A percentile compares a stretch with the other conserved stretches of the same genome.
Conservation (phyloP, 1,140 invertebrate species). For the Atta texana region DNA sequence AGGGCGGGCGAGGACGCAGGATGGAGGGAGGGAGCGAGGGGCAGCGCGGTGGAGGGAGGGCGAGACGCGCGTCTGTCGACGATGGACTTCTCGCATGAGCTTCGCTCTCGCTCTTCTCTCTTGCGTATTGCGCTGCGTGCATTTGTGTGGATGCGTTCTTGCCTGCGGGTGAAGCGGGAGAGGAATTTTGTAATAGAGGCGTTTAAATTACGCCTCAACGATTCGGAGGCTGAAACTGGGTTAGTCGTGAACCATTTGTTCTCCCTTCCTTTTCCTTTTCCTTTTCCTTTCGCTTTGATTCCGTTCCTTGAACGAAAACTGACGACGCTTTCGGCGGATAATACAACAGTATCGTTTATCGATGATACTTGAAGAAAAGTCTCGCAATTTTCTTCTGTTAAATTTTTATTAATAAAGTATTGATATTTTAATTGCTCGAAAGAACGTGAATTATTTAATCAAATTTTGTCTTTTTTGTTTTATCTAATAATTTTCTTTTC, state of each 20-base stretch:
- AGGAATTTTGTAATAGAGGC: slow-evolving; percentile 56
- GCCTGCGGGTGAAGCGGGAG: background rate
- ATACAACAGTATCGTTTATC: too few relatives aligned
- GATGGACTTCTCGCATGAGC: slow-evolving; percentile 16
- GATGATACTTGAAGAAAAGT: background rate
- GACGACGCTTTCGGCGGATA: background rate
- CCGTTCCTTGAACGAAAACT: background rate
- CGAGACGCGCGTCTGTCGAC: slow-evolving; percentile 33
- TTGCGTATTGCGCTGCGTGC: background rate
- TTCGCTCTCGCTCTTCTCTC: slow-evolving; percentile 3
- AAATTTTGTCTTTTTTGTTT: background rate
- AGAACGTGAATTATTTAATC: background rate
- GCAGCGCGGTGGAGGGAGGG: background rate
- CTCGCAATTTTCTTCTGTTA: background rate
- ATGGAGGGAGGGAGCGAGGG: background rate
- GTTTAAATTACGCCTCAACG: slow-evolving; percentile 34
- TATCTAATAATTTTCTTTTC: background rate
- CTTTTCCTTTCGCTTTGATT: background rate
- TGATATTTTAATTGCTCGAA: background rate
- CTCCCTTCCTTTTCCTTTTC: slow-evolving; percentile 1
- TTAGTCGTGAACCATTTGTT: slow-evolving; percentile 13
- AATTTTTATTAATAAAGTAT: too few relatives aligned
- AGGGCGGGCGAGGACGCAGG: background rate
- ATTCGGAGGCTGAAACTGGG: slow-evolving; percentile 42
- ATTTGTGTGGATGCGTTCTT: background rate